Evolutionary conservation across 2,113 vertebrate species (phyloP).

Genomic region (Otolemur garnettii): DNA sequence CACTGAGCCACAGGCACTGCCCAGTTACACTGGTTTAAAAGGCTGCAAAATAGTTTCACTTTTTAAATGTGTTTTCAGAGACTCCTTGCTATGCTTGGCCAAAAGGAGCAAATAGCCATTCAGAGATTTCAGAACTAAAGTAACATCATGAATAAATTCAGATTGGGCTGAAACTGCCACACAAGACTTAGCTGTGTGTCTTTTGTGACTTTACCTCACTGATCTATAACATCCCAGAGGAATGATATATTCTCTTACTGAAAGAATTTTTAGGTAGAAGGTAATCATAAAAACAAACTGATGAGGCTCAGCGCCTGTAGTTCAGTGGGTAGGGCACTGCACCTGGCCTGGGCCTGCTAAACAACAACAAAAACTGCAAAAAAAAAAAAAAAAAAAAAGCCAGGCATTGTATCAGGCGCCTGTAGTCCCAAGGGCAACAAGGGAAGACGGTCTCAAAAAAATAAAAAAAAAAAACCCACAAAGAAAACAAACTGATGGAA

Average conservation of each 20-base stretch:
- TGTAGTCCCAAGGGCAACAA: too few species aligned
- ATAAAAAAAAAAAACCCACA: too few species aligned
- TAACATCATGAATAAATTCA: neutral
- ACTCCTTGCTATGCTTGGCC: neutral
- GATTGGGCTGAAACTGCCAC: neutral
- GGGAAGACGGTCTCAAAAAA: too few species aligned
- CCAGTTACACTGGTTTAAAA: neutral
- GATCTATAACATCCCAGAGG: neutral
- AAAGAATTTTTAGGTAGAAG: neutral
- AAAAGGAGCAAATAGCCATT: conserved; percentile 14
- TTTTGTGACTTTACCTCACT: neutral
- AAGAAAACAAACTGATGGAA: too few species aligned
- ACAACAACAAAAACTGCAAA: too few species aligned
- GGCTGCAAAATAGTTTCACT: neutral
- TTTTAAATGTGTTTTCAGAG: conserved; percentile 50
- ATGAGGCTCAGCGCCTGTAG: too few species aligned
- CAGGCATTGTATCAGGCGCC: too few species aligned
- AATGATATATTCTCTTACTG: neutral
- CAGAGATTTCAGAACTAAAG: conserved; percentile 27
- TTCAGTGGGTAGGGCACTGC: too few species aligned
- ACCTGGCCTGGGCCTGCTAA: too few species aligned
- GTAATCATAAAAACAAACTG: neutral
- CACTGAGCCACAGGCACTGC: too few species aligned
- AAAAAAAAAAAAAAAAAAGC: too few species aligned
- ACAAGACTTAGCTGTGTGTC: neutral